These are phyloP conservation scores for Polydrusus pterygomalis DNA, from an alignment of 2,888 invertebrate species.

Conservation along the genomic window DNA sequence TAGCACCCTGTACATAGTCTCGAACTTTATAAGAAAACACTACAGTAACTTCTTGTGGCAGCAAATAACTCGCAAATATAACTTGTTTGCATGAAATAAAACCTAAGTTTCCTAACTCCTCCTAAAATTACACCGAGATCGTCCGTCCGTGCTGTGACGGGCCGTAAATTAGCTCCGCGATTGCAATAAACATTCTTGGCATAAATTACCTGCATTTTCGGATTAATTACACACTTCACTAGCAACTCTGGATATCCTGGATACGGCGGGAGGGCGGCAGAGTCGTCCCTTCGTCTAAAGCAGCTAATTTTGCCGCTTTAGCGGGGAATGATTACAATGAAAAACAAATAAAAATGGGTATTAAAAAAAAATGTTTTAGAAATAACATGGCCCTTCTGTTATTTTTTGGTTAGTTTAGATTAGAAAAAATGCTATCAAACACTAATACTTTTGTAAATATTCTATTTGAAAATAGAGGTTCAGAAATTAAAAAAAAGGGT, in stretches of 20 bases:
- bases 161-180: constrained; percentile 72
- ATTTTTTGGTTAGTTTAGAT: no score
- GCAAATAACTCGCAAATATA: constrained; percentile 39
- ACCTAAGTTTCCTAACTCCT: constrained; percentile 48
- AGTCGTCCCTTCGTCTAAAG: constrained; percentile 20
- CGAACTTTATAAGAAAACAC: background rate
- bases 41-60: constrained; percentile 41
- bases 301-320: constrained; percentile 38
- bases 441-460: no score
- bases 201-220: constrained; percentile 74
- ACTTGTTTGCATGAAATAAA: constrained; percentile 49
- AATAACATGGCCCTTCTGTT: no score
- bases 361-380: no score
- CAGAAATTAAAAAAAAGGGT: no score
- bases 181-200: constrained; percentile 73
- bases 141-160: constrained; percentile 69
- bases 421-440: no score
- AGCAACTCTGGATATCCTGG: constrained; percentile 65
- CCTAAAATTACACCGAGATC: constrained; percentile 55
- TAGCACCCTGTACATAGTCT: no score
- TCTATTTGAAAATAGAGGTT: no score
- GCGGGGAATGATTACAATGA: background rate
- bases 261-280: constrained; percentile 48
- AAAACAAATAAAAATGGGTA: background rate
- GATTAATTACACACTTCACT: constrained; percentile 73